Evolutionary conservation across 2,113 vertebrate genomes (phyloP).

Genomic region (Malurus alboscapulatus): DNA sequence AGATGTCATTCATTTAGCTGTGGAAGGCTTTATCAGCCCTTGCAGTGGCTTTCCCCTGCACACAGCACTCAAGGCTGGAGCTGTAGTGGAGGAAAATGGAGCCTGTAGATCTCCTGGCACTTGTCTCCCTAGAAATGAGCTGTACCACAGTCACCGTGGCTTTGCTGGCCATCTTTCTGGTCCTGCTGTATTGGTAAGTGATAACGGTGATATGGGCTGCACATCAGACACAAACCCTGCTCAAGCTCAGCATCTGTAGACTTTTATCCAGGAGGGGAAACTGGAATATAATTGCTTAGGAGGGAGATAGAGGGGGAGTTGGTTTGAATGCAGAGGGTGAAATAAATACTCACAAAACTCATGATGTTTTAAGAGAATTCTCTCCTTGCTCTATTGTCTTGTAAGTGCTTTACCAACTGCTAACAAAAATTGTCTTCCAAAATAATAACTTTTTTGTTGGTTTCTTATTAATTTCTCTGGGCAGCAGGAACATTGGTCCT

Average conservation of each 20-base stretch:
- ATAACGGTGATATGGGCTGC: rapidly evolving
- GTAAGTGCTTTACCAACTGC: not conserved
- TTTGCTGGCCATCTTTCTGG: slow-evolving; percentile 72
- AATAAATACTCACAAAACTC: not conserved
- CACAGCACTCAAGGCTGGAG: not conserved
- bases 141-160: slow-evolving; percentile 66
- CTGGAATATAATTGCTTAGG: not conserved
- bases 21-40: slow-evolving; percentile 44
- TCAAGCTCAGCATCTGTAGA: not conserved
- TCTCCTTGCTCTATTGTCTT: not conserved
- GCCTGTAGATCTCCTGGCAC: slow-evolving; percentile 30
- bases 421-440: not conserved
- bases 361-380: not conserved
- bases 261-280: not conserved
- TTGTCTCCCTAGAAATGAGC: slow-evolving; percentile 45
- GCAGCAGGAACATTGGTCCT: not conserved
- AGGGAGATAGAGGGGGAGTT: not conserved
- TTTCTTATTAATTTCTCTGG: not conserved
- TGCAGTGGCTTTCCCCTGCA: not conserved
- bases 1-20: slow-evolving; percentile 1
- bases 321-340: not conserved
- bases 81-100: slow-evolving; percentile 53
- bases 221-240: not conserved
- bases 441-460: not conserved
- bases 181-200: slow-evolving; percentile 87